Evolutionary conservation across 2,797 vertebrate species (phyloP), one percentile per base, ranked within the genome.

Genomic region (Notolabrus celidotus): DNA sequence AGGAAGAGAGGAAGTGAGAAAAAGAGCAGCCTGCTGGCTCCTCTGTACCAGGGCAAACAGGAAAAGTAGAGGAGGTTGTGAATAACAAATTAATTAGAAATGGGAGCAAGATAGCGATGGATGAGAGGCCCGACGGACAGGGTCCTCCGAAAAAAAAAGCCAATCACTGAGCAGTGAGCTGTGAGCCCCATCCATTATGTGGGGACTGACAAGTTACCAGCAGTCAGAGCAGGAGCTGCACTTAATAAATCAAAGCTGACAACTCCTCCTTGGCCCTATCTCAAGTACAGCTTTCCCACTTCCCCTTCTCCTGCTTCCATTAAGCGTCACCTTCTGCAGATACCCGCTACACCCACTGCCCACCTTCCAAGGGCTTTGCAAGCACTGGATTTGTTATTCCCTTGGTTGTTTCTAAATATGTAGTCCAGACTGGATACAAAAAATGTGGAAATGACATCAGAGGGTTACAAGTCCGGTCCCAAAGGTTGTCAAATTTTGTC

Each of bases 241-340:
- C 95, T 96, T 95, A 95, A 97, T 98, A 97, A 98, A 97, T 98
- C 96, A 97, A 96, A 96, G 93, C 92, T 96, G 96, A 97, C 96
- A 97, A 92, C 92, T 86, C 79, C 92, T 95, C 94, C 95, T 92
- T 93, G 89, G 95, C 95, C 86, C 91, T 94, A 95, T 94, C 94
- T 93, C 92, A 94, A 93, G 95, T 95, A 94, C 87, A 83, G 87
- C 93, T 95, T 95, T 90, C 88, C 88, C 79, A 91, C 88, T 88
- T 88, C 90, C 87, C 79, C 77, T 85, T 89, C 76, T 71, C 91
- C 92, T 80, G 84, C 86, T 87, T 88, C 84, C 84, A 85, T 91
- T 92, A 87, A 82, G 86, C 91, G 88, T 92, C 89, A 92, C 91
- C 90, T 89, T 89, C 78, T 82, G 70, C 62, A 59, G 62, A 73